These are phyloP conservation scores for Struthidea cinerea DNA, from an alignment of 2,113 vertebrate genomes.

Conservation along the genomic window DNA sequence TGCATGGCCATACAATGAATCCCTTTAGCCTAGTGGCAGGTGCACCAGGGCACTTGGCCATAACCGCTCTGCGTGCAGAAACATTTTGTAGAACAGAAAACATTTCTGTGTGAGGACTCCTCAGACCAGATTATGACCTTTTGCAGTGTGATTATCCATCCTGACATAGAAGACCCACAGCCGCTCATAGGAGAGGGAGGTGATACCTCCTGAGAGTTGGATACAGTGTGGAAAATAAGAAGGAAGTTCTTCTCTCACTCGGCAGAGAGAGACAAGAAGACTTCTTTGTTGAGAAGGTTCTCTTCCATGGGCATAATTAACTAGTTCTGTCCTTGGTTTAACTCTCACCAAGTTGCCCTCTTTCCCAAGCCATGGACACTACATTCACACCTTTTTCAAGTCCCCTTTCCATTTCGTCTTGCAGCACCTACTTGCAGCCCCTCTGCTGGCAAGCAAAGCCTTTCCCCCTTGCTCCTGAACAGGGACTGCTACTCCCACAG, in stretches of 20 bases:
- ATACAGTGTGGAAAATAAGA: not conserved
- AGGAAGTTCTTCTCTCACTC: not conserved
- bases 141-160: not conserved
- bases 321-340: not conserved
- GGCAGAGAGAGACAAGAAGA: not conserved
- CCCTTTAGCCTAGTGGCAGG: not conserved
- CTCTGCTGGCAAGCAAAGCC: not conserved
- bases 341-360: not conserved
- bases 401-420: not conserved
- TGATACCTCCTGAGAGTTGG: not conserved
- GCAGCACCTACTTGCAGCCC: not conserved
- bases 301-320: not conserved
- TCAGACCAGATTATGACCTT: not conserved
- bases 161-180: not conserved
- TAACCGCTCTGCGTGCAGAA: not conserved
- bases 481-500: not conserved
- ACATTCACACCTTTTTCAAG: not conserved
- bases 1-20: not conserved
- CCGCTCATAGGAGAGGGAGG: not conserved
- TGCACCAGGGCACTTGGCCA: too few relatives aligned
- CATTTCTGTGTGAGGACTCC: not conserved
- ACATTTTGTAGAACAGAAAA: not conserved
- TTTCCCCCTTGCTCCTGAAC: not conserved
- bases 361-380: not conserved
- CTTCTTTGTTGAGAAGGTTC: not conserved